These are phyloP conservation scores for Epinephelus coioides DNA, from an alignment of 2,797 vertebrate genomes.

Conservation along the genomic window DNA sequence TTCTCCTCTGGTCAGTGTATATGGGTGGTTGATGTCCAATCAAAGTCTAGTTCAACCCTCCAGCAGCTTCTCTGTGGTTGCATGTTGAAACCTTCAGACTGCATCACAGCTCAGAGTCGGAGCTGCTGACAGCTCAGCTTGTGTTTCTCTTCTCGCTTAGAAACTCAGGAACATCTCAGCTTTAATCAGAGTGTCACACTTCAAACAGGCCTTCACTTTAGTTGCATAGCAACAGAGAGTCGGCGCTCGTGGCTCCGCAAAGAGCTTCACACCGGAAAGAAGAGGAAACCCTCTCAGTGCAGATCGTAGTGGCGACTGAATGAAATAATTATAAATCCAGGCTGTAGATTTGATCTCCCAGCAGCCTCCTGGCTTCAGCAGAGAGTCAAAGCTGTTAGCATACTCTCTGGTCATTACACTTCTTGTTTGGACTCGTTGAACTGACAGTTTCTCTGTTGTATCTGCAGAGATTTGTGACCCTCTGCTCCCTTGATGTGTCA, in stretches of 20 bases:
- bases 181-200: slow-evolving; percentile 35
- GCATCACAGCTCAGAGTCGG: neutral
- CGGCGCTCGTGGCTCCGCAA: neutral
- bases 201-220: slow-evolving; percentile 18
- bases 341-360: slow-evolving; percentile 9
- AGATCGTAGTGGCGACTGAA: neutral
- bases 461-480: neutral
- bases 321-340: neutral
- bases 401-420: neutral
- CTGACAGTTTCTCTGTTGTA: neutral
- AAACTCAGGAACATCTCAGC: slow-evolving; percentile 19
- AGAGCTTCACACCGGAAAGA: slow-evolving; percentile 1
- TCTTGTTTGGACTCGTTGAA: neutral
- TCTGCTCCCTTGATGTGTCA: neutral
- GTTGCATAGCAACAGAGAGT: slow-evolving; percentile 67
- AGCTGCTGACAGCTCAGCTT: neutral
- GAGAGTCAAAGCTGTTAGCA: neutral
- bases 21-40: no score
- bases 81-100: neutral
- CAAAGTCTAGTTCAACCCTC: neutral
- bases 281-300: neutral
- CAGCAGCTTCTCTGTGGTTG: neutral
- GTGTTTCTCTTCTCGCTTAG: slow-evolving; percentile 4
- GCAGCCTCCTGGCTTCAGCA: neutral
- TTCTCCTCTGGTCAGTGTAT: no score